Conservation (phyloP, 2,888 invertebrate species). For the Andrena hattorfiana region DNA sequence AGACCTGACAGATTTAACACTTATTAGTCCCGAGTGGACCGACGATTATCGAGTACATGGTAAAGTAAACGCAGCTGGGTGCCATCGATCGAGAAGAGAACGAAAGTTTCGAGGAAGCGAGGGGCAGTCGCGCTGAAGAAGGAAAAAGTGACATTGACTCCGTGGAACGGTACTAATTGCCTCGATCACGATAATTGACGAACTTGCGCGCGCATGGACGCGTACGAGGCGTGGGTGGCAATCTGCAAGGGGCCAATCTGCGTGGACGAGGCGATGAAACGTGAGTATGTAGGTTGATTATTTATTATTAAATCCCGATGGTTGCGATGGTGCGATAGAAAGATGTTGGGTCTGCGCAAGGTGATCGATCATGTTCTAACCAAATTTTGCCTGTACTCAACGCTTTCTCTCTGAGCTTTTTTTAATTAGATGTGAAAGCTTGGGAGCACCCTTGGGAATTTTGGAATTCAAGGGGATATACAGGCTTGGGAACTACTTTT, state of each 20-base stretch:
- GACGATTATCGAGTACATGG: not conserved
- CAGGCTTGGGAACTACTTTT: no score
- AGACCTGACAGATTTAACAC: no score
- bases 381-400: no score
- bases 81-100: conserved; percentile 61
- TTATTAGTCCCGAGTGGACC: no score
- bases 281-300: not conserved
- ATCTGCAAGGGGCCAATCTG: not conserved
- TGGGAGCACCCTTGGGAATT: not conserved
- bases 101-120: conserved; percentile 59
- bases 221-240: not conserved
- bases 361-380: not conserved
- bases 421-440: no score
- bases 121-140: conserved; percentile 29
- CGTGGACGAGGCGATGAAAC: not conserved
- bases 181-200: conserved; percentile 27
- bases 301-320: conserved; percentile 10
- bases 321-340: not conserved
- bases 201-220: not conserved
- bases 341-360: not conserved
- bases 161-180: conserved; percentile 44
- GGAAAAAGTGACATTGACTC: conserved; percentile 48
- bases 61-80: not conserved
- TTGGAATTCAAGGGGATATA: not conserved
- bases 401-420: no score